Conservation (phyloP, 2,113 vertebrate genomes). For the Takifugu flavidus region DNA sequence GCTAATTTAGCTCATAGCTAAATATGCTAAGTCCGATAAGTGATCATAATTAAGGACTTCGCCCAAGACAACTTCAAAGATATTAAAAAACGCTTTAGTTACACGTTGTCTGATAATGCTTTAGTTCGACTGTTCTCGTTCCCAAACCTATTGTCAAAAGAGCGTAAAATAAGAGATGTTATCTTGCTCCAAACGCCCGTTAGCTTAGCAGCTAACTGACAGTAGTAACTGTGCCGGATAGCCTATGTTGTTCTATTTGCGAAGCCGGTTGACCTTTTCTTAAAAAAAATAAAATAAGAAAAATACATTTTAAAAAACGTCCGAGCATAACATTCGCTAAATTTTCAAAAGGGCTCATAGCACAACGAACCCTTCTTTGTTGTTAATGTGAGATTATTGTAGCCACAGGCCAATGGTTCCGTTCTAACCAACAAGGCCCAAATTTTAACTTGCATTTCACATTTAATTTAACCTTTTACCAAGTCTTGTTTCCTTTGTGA, state of each 20-base stretch:
- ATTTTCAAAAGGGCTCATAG: background rate
- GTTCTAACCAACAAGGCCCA: constrained; percentile 43
- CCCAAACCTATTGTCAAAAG: accelerated
- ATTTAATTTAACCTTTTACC: constrained; percentile 14
- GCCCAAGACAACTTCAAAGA: constrained; percentile 20
- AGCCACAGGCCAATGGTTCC: constrained; percentile 33
- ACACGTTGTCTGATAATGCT: background rate
- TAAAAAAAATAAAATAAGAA: too few species aligned
- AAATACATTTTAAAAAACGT: too few species aligned
- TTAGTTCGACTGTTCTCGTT: background rate
- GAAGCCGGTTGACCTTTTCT: too few species aligned
- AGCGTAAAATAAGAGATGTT: background rate
- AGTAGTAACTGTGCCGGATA: background rate
- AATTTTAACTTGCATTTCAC: constrained; percentile 35
- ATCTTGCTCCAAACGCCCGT: constrained; percentile 16
- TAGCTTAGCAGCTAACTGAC: constrained; percentile 16
- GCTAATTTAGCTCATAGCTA: constrained; percentile 46
- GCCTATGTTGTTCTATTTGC: background rate
- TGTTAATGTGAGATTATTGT: constrained; percentile 1
- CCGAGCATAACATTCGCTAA: background rate
- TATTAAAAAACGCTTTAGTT: background rate
- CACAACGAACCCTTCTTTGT: constrained; percentile 2
- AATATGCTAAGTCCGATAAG: constrained; percentile 37
- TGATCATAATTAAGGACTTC: constrained; percentile 27
- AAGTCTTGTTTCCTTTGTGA: constrained; percentile 30